Base-by-base conservation (phyloP, 2,113 vertebrate species). In the Amphilophus citrinellus region DNA sequence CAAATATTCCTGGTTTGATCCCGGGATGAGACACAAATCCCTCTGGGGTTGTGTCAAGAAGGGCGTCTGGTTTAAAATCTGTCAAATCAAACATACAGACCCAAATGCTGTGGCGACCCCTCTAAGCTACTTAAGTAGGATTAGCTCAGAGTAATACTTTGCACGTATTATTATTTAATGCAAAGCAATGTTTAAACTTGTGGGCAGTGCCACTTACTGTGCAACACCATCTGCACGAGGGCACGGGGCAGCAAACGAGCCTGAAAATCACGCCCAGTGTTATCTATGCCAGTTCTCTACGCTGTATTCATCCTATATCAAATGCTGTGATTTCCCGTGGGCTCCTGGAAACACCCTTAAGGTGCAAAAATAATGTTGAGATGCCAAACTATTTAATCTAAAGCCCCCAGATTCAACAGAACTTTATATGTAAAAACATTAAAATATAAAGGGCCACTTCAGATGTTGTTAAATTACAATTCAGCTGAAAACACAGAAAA, bases 401-500 rank as follows among this genome's bases (percentile, higher is more conserved):
- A 56, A 56, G 22, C 18, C 35, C 30, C 10, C 30, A 76, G n/a
- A 57, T 61, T 50, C 7, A 61, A 47, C 39, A 59, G 2, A 39
- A 44, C 27, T 18, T 35, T 50, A 59, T 57, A 82, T 63, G 61
- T 77, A 83, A 80, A 80, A 83, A 61, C 47, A 7, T 10, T 53
- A 61, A 0, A 57, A 17, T 58, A 73, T 18, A 6, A 42, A 59
- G 57, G 4, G 60, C 4, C 0, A 24, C 56, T 60, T 65, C 7
- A 83, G 50, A 47, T 20, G 44, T 50, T 50, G 44, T 50, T 50
- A 50, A 50, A 15, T 50, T 50, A 50, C 11, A 14, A 53, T 18
- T 53, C 66, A 50, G 66, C 24, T 30, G 7, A 53, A n/a, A 78
- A 71, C 5, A 65, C 4, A 65, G 6, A 22, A 50, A 13, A 32